These are phyloP conservation scores for Astyanax mexicanus DNA, from an alignment of 2,797 vertebrate genomes.

Conservation along the genomic window DNA sequence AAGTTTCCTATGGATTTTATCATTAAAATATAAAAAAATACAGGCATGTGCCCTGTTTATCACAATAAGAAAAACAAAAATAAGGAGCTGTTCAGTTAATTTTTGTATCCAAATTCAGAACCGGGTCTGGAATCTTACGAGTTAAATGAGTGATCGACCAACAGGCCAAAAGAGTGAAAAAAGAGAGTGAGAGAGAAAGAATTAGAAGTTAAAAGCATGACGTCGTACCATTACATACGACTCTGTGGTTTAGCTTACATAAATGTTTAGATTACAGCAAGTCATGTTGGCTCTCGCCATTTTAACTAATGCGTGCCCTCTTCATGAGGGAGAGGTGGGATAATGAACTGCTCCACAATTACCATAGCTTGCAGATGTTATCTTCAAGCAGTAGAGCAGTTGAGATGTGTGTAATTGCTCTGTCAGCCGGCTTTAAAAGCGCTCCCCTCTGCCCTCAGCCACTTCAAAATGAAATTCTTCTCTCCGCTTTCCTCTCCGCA, in stretches of 20 bases:
- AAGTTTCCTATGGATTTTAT: too few species aligned
- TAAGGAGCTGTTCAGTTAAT: too few species aligned
- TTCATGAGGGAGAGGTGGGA: conserved; percentile 66
- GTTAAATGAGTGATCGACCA: not conserved
- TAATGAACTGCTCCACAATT: conserved; percentile 76
- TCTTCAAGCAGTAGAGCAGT: conserved; percentile 71
- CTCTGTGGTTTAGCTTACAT: conserved; percentile 53
- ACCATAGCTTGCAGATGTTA: conserved; percentile 79
- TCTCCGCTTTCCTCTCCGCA: conserved; percentile 63
- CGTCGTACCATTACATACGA: not conserved
- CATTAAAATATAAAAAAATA: too few species aligned
- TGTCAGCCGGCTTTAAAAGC: conserved; percentile 81
- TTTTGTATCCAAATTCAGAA: too few species aligned
- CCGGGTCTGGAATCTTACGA: too few species aligned
- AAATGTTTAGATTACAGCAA: conserved; percentile 55
- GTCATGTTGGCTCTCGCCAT: conserved; percentile 49
- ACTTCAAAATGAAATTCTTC: conserved; percentile 93
- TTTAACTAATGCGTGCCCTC: conserved; percentile 71
- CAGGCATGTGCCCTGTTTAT: too few species aligned
- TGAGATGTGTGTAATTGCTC: conserved; percentile 86
- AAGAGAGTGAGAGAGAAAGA: not conserved
- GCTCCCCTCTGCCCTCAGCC: conserved; percentile 78
- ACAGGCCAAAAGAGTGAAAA: not conserved
- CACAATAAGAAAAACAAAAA: too few species aligned
- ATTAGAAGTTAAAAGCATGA: not conserved